These are phyloP conservation scores for Cossypha dichroa DNA, from an alignment of 2,797 vertebrate species.

Conservation along the genomic window DNA sequence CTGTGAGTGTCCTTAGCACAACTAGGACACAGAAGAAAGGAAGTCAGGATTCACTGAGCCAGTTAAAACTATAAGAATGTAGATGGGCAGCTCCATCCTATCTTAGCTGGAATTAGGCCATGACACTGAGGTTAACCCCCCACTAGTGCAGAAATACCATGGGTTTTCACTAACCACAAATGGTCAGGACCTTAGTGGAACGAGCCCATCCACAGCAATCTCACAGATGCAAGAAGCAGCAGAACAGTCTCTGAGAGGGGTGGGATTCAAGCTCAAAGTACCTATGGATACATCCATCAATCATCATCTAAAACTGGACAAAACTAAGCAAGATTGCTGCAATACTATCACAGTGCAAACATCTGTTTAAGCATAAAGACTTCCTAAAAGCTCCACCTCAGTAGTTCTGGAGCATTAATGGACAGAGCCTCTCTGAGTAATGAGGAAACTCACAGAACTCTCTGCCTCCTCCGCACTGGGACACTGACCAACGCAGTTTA, in stretches of 20 bases:
- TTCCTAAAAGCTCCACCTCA: neutral
- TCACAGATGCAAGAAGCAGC: neutral
- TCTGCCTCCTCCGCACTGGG: conserved; percentile 21
- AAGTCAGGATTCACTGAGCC: neutral
- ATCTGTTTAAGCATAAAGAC: neutral
- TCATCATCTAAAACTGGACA: neutral
- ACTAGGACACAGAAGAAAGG: neutral
- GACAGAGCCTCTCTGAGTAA: neutral
- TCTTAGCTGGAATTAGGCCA: conserved; percentile 37
- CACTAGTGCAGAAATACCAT: conserved; percentile 29
- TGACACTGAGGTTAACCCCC: conserved; percentile 40
- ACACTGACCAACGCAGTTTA: conserved; percentile 20
- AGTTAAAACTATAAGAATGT: neutral
- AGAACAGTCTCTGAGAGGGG: neutral
- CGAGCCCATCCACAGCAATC: neutral
- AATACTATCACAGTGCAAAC: neutral
- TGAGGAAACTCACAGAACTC: neutral
- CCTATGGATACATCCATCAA: neutral
- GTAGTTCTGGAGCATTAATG: neutral
- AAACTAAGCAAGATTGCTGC: neutral
- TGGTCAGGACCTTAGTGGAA: conserved; percentile 17
- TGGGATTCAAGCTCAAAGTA: neutral
- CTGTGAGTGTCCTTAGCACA: neutral
- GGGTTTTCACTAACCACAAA: conserved; percentile 45
- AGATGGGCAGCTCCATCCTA: conserved; percentile 12